Evolutionary conservation across 2,888 invertebrate genomes (phyloP), one percentile per base, ranked within the genome.

Genomic region (Leucania comma): DNA sequence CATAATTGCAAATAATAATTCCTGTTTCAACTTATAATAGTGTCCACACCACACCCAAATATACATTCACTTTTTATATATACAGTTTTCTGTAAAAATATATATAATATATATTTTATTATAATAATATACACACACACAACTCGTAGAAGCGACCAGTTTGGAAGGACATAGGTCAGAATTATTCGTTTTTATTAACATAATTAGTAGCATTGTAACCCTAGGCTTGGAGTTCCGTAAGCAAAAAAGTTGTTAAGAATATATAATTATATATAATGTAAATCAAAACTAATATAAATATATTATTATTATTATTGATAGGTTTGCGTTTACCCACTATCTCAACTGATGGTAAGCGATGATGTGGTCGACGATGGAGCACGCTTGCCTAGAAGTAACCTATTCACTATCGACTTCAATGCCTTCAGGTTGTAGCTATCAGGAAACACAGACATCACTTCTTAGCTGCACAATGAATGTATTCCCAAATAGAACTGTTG

Each of bases 11-110:
- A 51, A 56, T 72, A 53, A 62, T 66, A 65, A 42, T 56, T 26
- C 4, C 8, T 9, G 1, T 35, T 14, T 0, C 0, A 63, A 71
- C 70, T 57, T 65, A 48, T 75, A 75, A 61, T 61, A 1, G 12
- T 70, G 53, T 66, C 42, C 17, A 17, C 17, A 20, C 4, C 42
- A 42, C 65, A 62, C 26, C 38, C 6, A 56, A 38, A 65, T 53
- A 35, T 56, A 60, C 60, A 75, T 71, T 50, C 5, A 65, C 24
- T 59, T 61, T 77, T 53, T 32, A 65, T 71, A 77, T 58, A 22
- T n/a, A 29, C n/a, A n/a, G n/a, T 42, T 72, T 59, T 72, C 29
- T 51, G 9, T 24, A 54, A 0, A 10, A 32, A 38, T 66, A n/a
- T 64, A 22, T 42, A 26, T 56, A 32, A 38, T 48, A 17, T 17